phyloP scores from a whole-genome alignment of 2,113 vertebrate species.

The Pardalotus punctatus region DNA sequence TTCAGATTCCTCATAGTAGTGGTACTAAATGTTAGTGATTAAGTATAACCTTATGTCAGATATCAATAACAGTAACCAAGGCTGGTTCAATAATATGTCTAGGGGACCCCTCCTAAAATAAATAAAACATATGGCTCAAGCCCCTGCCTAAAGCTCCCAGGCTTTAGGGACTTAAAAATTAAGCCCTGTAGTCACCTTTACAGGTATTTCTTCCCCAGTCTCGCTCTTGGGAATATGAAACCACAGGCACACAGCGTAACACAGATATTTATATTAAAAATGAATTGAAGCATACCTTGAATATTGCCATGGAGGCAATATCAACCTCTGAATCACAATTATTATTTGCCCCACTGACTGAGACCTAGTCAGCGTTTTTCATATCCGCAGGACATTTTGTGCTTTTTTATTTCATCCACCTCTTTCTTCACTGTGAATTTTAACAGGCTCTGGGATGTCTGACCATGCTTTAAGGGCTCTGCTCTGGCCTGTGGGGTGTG shows the following conservation, averaged over 20 bases:
- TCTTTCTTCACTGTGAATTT: neutral
- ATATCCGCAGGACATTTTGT: neutral
- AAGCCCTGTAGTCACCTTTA: slow-evolving; percentile 62
- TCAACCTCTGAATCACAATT: slow-evolving; percentile 4
- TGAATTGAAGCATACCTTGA: slow-evolving; percentile 60
- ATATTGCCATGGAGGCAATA: slow-evolving; percentile 13
- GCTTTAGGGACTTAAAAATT: slow-evolving; percentile 65
- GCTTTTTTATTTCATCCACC: neutral
- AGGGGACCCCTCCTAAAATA: slow-evolving; percentile 62
- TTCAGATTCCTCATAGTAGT: slow-evolving; percentile 41
- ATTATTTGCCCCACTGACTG: slow-evolving; percentile 11
- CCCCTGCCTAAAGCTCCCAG: slow-evolving; percentile 51
- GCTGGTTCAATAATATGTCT: slow-evolving; percentile 60
- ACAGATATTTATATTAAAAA: slow-evolving; percentile 63
- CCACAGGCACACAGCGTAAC: slow-evolving; percentile 9
- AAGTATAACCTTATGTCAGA: slow-evolving; percentile 64
- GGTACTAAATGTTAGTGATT: slow-evolving; percentile 65
- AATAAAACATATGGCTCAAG: slow-evolving; percentile 65
- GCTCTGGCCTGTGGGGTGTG: neutral
- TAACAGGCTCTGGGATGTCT: neutral
- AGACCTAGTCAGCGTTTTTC: slow-evolving; percentile 6
- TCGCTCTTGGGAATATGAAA: slow-evolving; percentile 61
- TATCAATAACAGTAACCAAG: slow-evolving; percentile 68
- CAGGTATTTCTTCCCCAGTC: slow-evolving; percentile 57
- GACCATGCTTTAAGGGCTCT: neutral